These are phyloP conservation scores for Gasterosteus nipponicus DNA, from an alignment of 2,113 vertebrate species.

Conservation along the genomic window DNA sequence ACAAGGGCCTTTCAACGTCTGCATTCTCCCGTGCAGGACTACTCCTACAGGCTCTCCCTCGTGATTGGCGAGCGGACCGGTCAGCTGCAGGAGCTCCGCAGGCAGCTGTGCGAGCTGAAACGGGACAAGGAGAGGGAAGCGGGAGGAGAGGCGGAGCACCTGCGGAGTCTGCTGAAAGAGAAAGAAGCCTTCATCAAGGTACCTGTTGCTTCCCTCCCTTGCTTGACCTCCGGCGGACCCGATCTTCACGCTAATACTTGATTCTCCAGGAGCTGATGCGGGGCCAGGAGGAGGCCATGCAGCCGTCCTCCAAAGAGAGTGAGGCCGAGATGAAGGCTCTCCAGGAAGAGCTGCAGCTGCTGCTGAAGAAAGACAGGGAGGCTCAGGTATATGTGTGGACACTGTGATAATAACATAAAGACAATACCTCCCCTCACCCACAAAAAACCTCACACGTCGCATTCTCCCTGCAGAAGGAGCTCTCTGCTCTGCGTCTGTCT, in stretches of 20 bases:
- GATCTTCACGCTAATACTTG: constrained; percentile 1
- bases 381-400: constrained; percentile 83
- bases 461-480: constrained; percentile 81
- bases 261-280: constrained; percentile 77
- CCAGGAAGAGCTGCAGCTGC: constrained; percentile 89
- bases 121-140: constrained; percentile 61
- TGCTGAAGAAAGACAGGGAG: constrained; percentile 88
- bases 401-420: neutral
- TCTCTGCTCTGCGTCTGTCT: constrained; percentile 84
- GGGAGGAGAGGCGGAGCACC: constrained; percentile 64
- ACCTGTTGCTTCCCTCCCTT: neutral
- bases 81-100: constrained; percentile 87
- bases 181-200: constrained; percentile 86
- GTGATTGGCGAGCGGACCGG: constrained; percentile 85
- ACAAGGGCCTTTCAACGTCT: neutral
- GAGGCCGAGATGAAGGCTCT: constrained; percentile 70
- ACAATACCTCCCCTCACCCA: neutral
- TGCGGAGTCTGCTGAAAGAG: constrained; percentile 77
- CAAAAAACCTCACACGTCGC: neutral
- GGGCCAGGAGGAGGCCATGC: constrained; percentile 69
- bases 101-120: constrained; percentile 73
- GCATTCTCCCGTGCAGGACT: constrained; percentile 72
- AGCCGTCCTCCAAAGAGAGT: constrained; percentile 55
- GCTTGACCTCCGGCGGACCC: neutral
- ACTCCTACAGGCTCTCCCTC: constrained; percentile 83